Base-by-base conservation (phyloP, 1,140 invertebrate genomes). In the Agrypnia vestita region DNA sequence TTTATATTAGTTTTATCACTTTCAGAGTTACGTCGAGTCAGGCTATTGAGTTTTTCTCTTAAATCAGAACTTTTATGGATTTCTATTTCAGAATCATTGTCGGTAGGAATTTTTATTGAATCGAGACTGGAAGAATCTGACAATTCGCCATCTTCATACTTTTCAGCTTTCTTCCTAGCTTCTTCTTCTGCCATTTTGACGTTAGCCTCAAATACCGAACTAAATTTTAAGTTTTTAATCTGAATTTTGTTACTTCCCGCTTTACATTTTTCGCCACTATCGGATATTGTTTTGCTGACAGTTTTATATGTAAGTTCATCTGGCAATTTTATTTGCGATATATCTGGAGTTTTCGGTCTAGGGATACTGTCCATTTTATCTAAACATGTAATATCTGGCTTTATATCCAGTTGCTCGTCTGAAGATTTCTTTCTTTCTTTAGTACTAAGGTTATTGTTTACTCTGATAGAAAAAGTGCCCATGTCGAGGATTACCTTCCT, bases 141-240 rank as follows among this genome's bases (percentile, higher is more conserved):
- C 51, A 92, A 86, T 88, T 92, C 92, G 0, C 92, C 92, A 83
- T 93, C 92, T 87, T 93, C 91, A 87, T 91, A 91, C 80, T 89
- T 88, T 44, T 92, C 91, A 59, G 89, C 90, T 84, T 91, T 93
- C 79, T 90, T 90, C 79, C 91, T 91, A 64, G 91, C 90, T 84
- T 93, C 91, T 82, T 92, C 91, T 85, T 94, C 92, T 51, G 92
- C 91, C 84, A 92, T 90, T 84, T 92, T 92, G 0, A 93, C 91
- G 19, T 92, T 92, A 80, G 92, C 91, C 84, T 92, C 92, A 86
- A 91, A 94, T 19, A 94, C 91, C 51, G 89, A 84, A 87, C 93
- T 93, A 67, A 92, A 92, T 83, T 93, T 93, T 17, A 94, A 87
- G 85, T 93, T 92, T 84, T 93, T 93, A 82, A 93, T 93, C 81